phyloP scores from a whole-genome alignment of 2,113 vertebrate genomes.

The Caranx ignobilis region DNA sequence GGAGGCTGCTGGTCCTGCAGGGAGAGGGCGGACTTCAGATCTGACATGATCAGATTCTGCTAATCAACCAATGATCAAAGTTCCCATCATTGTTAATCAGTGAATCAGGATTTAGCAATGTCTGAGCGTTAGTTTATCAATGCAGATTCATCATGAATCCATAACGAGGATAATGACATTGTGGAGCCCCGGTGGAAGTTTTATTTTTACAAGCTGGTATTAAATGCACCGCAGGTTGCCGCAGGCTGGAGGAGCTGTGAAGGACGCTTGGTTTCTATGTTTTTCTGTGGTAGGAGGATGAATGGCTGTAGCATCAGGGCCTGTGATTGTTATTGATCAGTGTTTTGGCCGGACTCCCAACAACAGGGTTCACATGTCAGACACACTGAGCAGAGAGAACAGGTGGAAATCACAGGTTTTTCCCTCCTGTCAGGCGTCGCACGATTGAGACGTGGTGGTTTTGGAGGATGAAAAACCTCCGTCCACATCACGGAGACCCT shows the following conservation, averaged over 20 bases:
- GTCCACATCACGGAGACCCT: fast-evolving
- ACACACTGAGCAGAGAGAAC: neutral
- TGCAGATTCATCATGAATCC: neutral
- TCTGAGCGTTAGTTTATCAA: neutral
- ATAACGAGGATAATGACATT: neutral
- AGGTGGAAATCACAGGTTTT: neutral
- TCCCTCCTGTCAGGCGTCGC: neutral
- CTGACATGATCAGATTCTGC: neutral
- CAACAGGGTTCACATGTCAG: neutral
- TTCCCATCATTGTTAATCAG: no score
- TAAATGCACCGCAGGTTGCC: constrained; percentile 13
- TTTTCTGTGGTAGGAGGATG: neutral
- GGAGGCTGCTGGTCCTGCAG: constrained; percentile 17
- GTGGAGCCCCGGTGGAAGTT: neutral
- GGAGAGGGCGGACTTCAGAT: no score
- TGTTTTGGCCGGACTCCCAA: neutral
- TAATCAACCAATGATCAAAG: no score
- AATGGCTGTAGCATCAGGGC: neutral
- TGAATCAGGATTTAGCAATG: neutral
- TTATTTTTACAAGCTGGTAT: neutral
- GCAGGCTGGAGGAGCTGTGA: neutral
- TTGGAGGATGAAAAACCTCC: neutral
- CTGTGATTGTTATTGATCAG: neutral
- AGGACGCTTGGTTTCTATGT: neutral
- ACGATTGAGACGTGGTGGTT: neutral